Evolutionary conservation across 2,113 vertebrate species (phyloP).

Genomic region (Ictidomys tridecemlineatus): DNA sequence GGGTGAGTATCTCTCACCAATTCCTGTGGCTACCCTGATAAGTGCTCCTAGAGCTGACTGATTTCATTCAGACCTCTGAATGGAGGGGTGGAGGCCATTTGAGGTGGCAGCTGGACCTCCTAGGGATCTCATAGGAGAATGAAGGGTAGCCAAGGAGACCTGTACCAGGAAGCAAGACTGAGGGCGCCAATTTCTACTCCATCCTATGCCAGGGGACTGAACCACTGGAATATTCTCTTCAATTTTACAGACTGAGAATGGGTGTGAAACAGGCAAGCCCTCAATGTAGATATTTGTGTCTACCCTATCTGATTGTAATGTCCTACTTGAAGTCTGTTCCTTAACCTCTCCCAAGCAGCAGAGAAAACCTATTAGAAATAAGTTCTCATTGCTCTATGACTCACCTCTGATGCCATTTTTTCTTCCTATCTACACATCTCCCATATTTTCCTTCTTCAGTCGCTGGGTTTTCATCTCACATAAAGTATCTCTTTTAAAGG

Average conservation of each 20-base stretch:
- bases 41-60: neutral
- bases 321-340: neutral
- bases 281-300: neutral
- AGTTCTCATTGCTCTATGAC: neutral
- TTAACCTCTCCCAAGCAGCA: neutral
- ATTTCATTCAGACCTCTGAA: neutral
- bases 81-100: neutral
- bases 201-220: fast-evolving
- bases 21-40: neutral
- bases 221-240: neutral
- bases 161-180: neutral
- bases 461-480: neutral
- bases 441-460: too few relatives aligned
- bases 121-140: neutral
- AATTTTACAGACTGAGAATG: neutral
- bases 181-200: neutral
- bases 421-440: neutral
- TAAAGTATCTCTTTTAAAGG: neutral
- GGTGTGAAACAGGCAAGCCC: too few relatives aligned
- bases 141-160: neutral
- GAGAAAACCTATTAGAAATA: neutral
- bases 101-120: neutral
- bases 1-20: neutral
- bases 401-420: neutral
- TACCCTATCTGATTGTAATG: fast-evolving